These are phyloP conservation scores for Metopolophium dirhodum DNA, from an alignment of 1,140 invertebrate genomes.

Conservation along the genomic window DNA sequence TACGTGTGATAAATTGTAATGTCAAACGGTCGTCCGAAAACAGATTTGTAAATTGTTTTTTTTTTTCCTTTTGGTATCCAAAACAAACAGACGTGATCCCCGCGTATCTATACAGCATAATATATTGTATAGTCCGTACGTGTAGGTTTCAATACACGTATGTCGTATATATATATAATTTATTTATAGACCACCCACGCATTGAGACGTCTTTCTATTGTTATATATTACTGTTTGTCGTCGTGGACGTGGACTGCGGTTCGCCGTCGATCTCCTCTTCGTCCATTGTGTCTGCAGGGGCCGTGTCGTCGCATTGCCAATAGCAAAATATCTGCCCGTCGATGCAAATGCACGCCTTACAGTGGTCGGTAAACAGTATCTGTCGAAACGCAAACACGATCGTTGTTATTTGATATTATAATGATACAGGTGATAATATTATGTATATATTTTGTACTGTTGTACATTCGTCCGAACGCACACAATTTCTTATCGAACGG, in stretches of 20 bases:
- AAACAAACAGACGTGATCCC: neutral
- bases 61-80: neutral
- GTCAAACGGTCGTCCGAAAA: neutral
- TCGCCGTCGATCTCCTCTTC: conserved; percentile 8
- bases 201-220: neutral
- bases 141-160: neutral
- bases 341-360: conserved; percentile 47
- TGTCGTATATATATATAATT: neutral
- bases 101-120: neutral
- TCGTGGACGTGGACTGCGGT: neutral
- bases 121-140: neutral
- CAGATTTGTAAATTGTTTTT: neutral
- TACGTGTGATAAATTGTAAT: neutral
- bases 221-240: conserved; percentile 28
- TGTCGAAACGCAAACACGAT: neutral
- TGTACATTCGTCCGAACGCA: neutral
- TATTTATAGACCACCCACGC: neutral
- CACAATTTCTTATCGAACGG: neutral
- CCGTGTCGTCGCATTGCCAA: conserved; percentile 41
- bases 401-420: neutral
- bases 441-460: neutral
- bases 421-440: no score
- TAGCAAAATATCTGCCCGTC: conserved; percentile 54
- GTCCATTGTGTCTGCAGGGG: neutral
- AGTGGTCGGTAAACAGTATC: conserved; percentile 52